phyloP scores from a whole-genome alignment of 1,140 invertebrate genomes.

The Caerostris extrusa region DNA sequence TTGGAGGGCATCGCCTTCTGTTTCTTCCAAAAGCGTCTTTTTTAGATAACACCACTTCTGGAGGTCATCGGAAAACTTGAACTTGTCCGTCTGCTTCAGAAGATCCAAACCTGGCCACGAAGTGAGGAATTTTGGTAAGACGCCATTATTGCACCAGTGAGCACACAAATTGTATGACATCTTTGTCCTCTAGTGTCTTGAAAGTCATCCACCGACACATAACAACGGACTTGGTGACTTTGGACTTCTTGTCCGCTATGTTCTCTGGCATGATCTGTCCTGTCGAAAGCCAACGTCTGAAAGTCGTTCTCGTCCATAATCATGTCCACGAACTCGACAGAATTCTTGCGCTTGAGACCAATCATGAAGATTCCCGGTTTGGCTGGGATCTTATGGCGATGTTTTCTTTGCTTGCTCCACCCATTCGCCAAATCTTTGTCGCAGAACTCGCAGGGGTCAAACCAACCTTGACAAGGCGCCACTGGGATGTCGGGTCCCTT shows the following conservation, averaged over 20 bases:
- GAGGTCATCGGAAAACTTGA: constrained; percentile 23
- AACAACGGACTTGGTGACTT: constrained; percentile 29
- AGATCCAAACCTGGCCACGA: constrained; percentile 12
- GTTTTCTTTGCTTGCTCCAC: constrained; percentile 9
- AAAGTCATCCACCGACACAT: constrained; percentile 33
- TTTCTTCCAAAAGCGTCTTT: constrained; percentile 60
- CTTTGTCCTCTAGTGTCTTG: constrained; percentile 52
- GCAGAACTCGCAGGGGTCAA: constrained; percentile 53
- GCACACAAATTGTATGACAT: constrained; percentile 5
- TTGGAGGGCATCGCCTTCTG: neutral
- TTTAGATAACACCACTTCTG: constrained; percentile 66
- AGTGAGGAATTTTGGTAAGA: constrained; percentile 3
- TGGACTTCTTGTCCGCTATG: constrained; percentile 44
- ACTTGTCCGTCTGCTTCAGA: neutral
- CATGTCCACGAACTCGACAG: neutral
- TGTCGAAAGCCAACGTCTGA: neutral
- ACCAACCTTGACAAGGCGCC: constrained; percentile 53
- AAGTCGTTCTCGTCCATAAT: neutral
- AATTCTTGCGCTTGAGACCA: constrained; percentile 6
- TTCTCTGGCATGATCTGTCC: constrained; percentile 3
- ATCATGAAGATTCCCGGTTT: constrained; percentile 54
- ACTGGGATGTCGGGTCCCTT: constrained; percentile 1
- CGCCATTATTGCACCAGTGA: constrained; percentile 54
- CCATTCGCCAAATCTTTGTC: constrained; percentile 59
- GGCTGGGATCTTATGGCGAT: constrained; percentile 43